Evolutionary conservation across 1,140 invertebrate species (phyloP).

Genomic region (Grapholita molesta): DNA sequence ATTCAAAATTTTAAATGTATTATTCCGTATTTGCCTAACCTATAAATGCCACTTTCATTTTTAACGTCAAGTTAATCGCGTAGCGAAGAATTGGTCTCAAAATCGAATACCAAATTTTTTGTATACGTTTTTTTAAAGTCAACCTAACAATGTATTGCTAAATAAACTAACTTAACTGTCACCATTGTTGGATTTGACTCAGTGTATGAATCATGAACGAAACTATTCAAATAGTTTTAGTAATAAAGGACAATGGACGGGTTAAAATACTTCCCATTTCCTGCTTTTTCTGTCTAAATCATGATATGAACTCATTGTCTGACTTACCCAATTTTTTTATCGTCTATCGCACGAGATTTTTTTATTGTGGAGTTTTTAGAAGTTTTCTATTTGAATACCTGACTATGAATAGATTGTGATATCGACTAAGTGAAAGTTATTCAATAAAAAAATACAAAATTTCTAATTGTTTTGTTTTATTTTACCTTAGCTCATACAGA

Average conservation of each 20-base stretch:
- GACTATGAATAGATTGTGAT: conserved; percentile 67
- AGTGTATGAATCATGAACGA: not conserved
- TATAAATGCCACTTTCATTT: not conserved
- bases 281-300: conserved; percentile 36
- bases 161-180: not conserved
- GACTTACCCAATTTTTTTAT: not conserved
- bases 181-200: not conserved
- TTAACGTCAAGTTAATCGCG: not conserved
- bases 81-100: conserved; percentile 48
- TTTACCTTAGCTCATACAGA: conserved; percentile 27
- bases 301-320: not conserved
- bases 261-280: conserved; percentile 58
- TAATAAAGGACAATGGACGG: conserved; percentile 29
- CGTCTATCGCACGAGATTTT: not conserved
- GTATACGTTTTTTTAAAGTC: conserved; percentile 19
- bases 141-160: not conserved
- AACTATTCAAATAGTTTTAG: not conserved
- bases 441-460: conserved; percentile 77
- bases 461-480: conserved; percentile 38
- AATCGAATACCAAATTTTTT: conserved; percentile 34
- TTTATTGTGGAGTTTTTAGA: conserved; percentile 52
- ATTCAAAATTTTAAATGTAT: too few relatives aligned
- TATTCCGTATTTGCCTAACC: too few relatives aligned
- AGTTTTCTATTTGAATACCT: conserved; percentile 71
- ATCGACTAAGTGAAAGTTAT: conserved; percentile 70